Percentiles rank a stretch among this genome's conserved stretches.
phyloP scores from a whole-genome alignment of 2,888 invertebrate genomes.

The Linnaemya tessellans region DNA sequence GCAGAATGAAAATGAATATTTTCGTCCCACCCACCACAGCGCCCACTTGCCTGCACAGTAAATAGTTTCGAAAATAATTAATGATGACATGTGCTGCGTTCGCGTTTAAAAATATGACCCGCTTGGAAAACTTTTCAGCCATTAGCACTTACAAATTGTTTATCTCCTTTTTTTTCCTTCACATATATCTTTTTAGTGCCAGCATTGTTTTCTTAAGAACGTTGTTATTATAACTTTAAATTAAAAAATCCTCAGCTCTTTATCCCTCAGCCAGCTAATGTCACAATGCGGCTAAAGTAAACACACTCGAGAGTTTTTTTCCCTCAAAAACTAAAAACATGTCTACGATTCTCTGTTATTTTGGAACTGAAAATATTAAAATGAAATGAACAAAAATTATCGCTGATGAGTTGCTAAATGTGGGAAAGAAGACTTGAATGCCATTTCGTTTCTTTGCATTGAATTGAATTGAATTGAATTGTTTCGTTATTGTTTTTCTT shows the following conservation, averaged over 20 bases:
- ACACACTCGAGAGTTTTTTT: conserved; percentile 48
- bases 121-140: conserved; percentile 43
- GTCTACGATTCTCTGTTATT: conserved; percentile 31
- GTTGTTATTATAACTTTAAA: conserved; percentile 35
- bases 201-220: conserved; percentile 61
- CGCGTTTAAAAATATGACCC: conserved; percentile 40
- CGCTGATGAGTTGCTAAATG: conserved; percentile 74
- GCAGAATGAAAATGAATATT: too few relatives aligned
- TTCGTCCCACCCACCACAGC: too few relatives aligned
- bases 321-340: conserved; percentile 56
- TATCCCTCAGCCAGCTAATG: conserved; percentile 44
- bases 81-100: conserved; percentile 61
- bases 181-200: conserved; percentile 8
- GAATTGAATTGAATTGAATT: conserved; percentile 42
- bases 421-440: conserved; percentile 72
- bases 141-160: conserved; percentile 51
- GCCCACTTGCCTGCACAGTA: conserved; percentile 1
- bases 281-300: conserved; percentile 61
- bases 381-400: conserved; percentile 69
- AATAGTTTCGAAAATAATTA: conserved; percentile 21
- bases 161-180: conserved; percentile 26
- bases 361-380: conserved; percentile 45
- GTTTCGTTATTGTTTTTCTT: conserved; percentile 65
- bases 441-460: conserved; percentile 40
- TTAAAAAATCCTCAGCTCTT: conserved; percentile 15